Evolutionary conservation across 1,140 invertebrate species (phyloP), one percentile per base, ranked within the genome.

Genomic region (Drosophila arawakana): DNA sequence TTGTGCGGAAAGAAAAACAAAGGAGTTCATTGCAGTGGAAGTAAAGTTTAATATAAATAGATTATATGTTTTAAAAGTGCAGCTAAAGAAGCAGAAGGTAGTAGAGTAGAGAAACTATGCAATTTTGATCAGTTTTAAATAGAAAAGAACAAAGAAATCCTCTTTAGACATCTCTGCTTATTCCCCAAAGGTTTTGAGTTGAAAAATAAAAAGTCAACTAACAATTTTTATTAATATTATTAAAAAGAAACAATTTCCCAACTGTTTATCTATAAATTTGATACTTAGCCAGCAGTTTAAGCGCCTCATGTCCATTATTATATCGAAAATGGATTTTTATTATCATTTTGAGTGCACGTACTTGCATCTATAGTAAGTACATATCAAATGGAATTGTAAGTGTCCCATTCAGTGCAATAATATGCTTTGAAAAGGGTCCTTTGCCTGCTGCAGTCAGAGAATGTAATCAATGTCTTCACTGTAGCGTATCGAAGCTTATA

Each of bases 401-500:
- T 54, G 50, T 37, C 34, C 34, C 15, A 57, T 46, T 47, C 43
- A 10, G 13, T 37, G 50, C 11, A 37, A 37, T 54, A 37, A 39
- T 55, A 55, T 55, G 34, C 52, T 39, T 39, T 54, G 7, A 8
- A 21, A 49, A 49, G 11, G 11, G 21, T 54, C 13, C 34, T 54
- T 54, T 15, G 3, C n/a, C 21, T 35, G 25, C 21, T 35, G 25
- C 15, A 4, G 9, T 5, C 11, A 43, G 37, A 1, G 15, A 58
- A 43, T 46, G 57, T 46, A 59, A 30, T 57, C 35, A 41, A 57
- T 41, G 54, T 57, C 35, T 59, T 59, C 21, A 59, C 41, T 60
- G 62, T 65, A 41, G 25, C 47, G 25, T 60, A 18, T 62, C 39
- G 58, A 54, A 62, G 47, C 55, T 49, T 18, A 30, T 59, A 35